phyloP scores from a whole-genome alignment of 2,888 invertebrate genomes.

The Nemoura dubitans region DNA sequence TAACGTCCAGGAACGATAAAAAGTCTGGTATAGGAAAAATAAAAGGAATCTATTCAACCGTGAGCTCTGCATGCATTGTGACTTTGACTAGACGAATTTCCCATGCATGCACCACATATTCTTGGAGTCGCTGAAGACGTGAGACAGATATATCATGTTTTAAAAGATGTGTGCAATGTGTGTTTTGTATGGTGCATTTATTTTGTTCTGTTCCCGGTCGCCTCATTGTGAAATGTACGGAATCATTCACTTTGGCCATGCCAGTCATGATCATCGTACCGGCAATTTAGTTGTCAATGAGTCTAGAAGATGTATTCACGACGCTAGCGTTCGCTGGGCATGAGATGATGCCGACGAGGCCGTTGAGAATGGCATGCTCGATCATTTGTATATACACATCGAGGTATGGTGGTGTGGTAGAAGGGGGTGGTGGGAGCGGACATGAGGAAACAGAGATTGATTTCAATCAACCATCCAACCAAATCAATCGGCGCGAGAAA shows the following conservation, averaged over 20 bases:
- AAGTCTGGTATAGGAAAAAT: too few relatives aligned
- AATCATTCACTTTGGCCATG: not conserved
- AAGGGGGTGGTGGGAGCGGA: not conserved
- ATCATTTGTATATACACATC: not conserved
- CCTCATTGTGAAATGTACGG: not conserved
- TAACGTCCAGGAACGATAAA: not conserved
- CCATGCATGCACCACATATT: not conserved
- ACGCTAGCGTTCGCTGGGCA: not conserved
- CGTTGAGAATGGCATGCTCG: too few relatives aligned
- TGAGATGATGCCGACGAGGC: not conserved
- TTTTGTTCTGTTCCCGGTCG: not conserved
- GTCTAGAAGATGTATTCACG: not conserved
- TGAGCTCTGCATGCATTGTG: too few relatives aligned
- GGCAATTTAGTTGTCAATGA: slow-evolving; percentile 12
- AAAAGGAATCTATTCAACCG: not conserved
- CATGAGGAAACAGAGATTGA: not conserved
- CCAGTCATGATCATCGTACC: not conserved
- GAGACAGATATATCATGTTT: not conserved
- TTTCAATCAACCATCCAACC: not conserved
- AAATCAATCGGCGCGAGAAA: not conserved
- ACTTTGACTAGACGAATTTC: not conserved
- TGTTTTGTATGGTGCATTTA: not conserved
- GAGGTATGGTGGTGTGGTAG: not conserved
- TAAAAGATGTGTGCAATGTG: too few relatives aligned
- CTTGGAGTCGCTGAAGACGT: too few relatives aligned